Base-by-base conservation (phyloP, 2,113 vertebrate species). In the Platichthys flesus region DNA sequence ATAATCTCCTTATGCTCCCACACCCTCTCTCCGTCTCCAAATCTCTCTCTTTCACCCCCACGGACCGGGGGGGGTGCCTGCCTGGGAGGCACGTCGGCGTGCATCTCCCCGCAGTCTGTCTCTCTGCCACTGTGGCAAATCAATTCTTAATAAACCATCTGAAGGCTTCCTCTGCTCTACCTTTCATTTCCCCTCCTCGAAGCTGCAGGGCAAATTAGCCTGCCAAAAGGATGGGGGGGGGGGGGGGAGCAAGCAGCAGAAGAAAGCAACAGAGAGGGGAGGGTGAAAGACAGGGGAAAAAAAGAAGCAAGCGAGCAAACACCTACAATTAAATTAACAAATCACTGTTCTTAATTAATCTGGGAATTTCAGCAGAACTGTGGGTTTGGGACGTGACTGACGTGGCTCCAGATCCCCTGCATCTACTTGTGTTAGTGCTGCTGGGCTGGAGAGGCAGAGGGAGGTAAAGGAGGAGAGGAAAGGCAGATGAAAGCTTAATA, bases 71-170 rank as follows among this genome's bases (percentile, higher is more conserved):
- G 28, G 28, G 88, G 88, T n/a, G n/a, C 89, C 82, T 91, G 89
- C 85, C 89, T 80, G 74, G 70, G 89, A 91, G 89, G 82, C 86
- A 87, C 77, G 31, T 90, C 90, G 87, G 60, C 10, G 45, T 64
- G 57, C 81, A 61, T 79, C 88, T 81, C 73, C 71, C 84, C 37
- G 40, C 1, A 28, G 76, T 82, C 86, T 61, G 84, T 81, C 79
- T 89, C 83, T 81, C 71, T 83, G 76, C 81, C 70, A 77, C 86
- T 67, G 23, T 87, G 78, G 81, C 82, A 82, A 93, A 94, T 94
- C 91, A 92, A 92, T 93, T 93, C 78, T 82, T 91, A 88, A 86
- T 85, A 90, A 93, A 67, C 42, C 76, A 63, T 90, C 76, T 77
- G 76, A 78, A 83, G 68, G 69, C 70, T 89, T 93, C 89, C 87